These are phyloP conservation scores for Antedon mediterranea DNA, from an alignment of 53 echinoderm and acorn worm species.

Conservation along the genomic window DNA sequence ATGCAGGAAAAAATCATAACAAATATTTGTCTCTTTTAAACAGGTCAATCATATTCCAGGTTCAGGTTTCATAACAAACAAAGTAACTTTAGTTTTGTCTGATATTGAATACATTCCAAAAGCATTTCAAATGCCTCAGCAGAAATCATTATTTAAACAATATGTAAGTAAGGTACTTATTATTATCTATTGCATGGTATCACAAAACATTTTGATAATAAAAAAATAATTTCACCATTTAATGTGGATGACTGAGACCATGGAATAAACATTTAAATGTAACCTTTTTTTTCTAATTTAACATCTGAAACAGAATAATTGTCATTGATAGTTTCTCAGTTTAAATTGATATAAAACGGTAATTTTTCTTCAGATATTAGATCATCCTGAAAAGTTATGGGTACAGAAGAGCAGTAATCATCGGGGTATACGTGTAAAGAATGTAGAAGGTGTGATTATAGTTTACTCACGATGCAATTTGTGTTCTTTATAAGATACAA, in stretches of 20 bases:
- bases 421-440: conserved; percentile 67
- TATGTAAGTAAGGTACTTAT: conserved; percentile 33
- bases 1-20: background rate
- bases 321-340: no score
- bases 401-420: conserved; percentile 93
- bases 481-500: no score
- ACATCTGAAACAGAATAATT: no score
- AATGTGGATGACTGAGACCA: no score
- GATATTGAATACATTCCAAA: conserved; percentile 70
- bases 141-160: conserved; percentile 38
- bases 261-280: no score
- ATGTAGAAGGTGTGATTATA: conserved; percentile 42
- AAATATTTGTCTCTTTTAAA: conserved; percentile 3
- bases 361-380: conserved; percentile 19
- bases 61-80: conserved; percentile 78
- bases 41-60: conserved; percentile 93
- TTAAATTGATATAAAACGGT: no score
- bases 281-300: no score
- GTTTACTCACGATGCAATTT: no score
- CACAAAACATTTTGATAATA: no score
- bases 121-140: conserved; percentile 71
- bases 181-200: no score
- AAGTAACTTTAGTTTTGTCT: conserved; percentile 74
- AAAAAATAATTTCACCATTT: no score
- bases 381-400: conserved; percentile 65